Base-by-base conservation (phyloP, 2,888 invertebrate genomes). In the Eupeodes luniger region DNA sequence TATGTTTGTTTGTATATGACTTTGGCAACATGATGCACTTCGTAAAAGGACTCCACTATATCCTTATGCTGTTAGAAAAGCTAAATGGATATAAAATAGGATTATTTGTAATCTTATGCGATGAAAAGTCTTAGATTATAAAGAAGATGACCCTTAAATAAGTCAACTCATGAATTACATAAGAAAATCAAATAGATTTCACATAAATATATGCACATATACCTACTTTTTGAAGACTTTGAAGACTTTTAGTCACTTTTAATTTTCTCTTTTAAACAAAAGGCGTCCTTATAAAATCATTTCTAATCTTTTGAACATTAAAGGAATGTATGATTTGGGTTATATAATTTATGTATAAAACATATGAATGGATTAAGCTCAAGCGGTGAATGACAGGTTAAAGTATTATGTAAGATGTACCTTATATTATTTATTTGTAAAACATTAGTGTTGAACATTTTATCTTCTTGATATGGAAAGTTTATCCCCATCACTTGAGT, bases 71-170 rank as follows among this genome's bases (percentile, higher is more conserved):
- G 16, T 47, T 27, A 19, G 14, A 16, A 59, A 80, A 80, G 61
- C 77, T 81, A 61, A 62, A 85, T 81, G 74, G 67, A 81, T 85
- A 59, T 81, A 19, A 81, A 81, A 74, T 62, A 40, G 74, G 77
- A 81, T 81, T 85, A 75, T 64, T 55, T 62, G 27, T 81, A 57
- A 81, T 75, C 75, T 67, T 34, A 9, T 57, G 19, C 19, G 85
- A 75, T 62, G 61, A 75, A 81, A 78, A 62, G 62, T 69, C 34
- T 78, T 16, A 53, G 55, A 70, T 70, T 51, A 70, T 67, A 61
- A 64, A 34, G 51, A 16, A 72, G 53, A 64, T 47, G 62, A 27
- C 57, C 69, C 36, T 27, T 69, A 62, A 44, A 34, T 74, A 80
- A 83, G 51, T 75, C 80, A 84, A 64, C 69, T 44, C 62, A 69